Conservation (phyloP, 2,797 vertebrate species). For the Lepilemur ruficaudatus region DNA sequence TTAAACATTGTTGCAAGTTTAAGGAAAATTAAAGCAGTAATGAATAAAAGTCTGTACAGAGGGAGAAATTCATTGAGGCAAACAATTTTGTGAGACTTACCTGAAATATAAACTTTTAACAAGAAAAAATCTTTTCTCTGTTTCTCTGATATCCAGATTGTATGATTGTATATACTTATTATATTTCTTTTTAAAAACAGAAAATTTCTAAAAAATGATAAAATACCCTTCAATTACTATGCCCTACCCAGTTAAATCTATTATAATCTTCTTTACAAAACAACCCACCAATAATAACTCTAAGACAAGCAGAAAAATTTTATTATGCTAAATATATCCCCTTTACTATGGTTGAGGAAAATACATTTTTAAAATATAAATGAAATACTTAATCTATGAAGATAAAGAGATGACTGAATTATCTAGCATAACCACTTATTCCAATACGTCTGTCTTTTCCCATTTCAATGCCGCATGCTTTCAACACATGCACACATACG, state of each 20-base stretch:
- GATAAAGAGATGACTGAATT: background rate
- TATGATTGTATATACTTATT: background rate
- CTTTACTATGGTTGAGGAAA: background rate
- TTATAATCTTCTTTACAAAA: slow-evolving; percentile 14
- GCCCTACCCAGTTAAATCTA: background rate
- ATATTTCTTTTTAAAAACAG: background rate
- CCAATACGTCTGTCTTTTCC: background rate
- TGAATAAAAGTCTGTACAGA: background rate
- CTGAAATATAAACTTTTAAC: slow-evolving; percentile 1
- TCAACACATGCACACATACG: background rate
- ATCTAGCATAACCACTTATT: background rate
- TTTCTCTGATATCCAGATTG: background rate
- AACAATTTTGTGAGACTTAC: background rate
- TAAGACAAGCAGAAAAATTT: background rate
- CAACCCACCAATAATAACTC: background rate
- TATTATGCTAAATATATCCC: background rate
- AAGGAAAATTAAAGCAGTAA: background rate
- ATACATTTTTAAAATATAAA: background rate
- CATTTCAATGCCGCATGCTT: background rate
- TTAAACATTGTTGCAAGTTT: background rate
- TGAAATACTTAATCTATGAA: background rate
- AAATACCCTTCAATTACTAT: background rate
- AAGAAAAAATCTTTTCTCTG: background rate
- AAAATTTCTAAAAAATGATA: slow-evolving; percentile 11
- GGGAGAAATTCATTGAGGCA: background rate